phyloP scores from a whole-genome alignment of 2,888 invertebrate species.

The Saturnia pavonia region DNA sequence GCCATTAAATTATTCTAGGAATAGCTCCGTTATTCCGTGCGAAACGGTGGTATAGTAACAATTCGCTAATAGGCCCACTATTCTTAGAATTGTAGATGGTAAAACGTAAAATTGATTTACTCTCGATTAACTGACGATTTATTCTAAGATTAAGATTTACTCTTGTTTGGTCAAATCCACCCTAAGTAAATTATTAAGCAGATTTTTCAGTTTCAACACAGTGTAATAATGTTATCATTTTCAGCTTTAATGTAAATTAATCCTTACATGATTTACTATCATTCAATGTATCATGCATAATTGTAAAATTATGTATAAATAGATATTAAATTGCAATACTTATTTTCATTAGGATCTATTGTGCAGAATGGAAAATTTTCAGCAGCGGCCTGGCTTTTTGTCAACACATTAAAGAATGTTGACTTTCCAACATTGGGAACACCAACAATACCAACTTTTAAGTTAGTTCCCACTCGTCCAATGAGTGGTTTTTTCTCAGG shows the following conservation, averaged over 20 bases:
- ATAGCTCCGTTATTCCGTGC: no score
- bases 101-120: no score
- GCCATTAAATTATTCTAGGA: no score
- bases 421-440: slow-evolving; percentile 99
- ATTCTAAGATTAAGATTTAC: no score
- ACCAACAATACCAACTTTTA: slow-evolving; percentile 97
- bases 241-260: slow-evolving; percentile 1
- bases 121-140: no score
- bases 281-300: not conserved
- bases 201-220: not conserved
- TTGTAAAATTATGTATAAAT: not conserved
- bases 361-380: slow-evolving; percentile 99
- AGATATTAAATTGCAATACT: slow-evolving; percentile 81
- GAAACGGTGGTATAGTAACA: no score
- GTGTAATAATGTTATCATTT: not conserved
- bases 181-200: no score
- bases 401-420: slow-evolving; percentile 99
- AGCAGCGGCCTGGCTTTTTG: slow-evolving; percentile 97
- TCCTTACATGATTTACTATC: not conserved
- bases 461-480: slow-evolving; percentile 96
- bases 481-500: slow-evolving; percentile 94
- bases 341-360: slow-evolving; percentile 99
- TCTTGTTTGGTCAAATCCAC: no score
- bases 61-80: no score
- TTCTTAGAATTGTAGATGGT: no score